Conservation (phyloP, 1,140 invertebrate species). For the Tigriopus japonicus region DNA sequence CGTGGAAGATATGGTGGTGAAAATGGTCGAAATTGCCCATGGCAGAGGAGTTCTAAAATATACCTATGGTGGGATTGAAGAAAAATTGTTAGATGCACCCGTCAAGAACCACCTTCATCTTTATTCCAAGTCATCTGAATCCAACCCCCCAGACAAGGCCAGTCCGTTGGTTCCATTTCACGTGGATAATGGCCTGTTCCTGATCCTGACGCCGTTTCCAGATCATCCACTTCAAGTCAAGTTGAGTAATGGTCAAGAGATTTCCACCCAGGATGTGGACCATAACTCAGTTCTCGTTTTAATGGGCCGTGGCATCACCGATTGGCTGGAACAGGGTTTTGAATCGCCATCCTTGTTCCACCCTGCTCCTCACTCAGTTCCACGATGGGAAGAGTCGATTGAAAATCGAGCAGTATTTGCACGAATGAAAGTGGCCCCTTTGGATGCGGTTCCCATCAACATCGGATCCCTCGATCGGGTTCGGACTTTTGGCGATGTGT, state of each 20-base stretch:
- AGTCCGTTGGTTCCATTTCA: slow-evolving; percentile 5
- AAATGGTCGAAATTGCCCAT: neutral
- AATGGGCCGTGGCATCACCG: slow-evolving; percentile 5
- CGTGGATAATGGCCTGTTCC: slow-evolving; percentile 8
- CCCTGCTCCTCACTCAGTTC: slow-evolving; percentile 4
- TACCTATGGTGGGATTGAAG: neutral
- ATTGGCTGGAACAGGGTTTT: neutral
- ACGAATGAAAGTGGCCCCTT: slow-evolving; percentile 8
- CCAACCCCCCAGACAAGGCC: neutral
- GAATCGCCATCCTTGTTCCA: neutral
- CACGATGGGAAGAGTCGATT: neutral
- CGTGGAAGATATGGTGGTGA: neutral
- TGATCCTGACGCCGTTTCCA: slow-evolving; percentile 9
- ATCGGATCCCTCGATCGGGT: too few relatives aligned
- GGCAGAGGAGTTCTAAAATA: neutral
- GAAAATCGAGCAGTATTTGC: neutral
- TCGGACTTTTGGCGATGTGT: too few relatives aligned
- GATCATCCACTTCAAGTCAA: slow-evolving; percentile 5
- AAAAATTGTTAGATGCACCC: neutral
- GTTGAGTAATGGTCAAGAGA: too few relatives aligned
- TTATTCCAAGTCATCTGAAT: neutral
- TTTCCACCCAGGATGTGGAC: neutral
- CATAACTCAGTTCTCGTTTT: neutral
- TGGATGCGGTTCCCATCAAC: neutral
- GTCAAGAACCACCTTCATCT: neutral